phyloP scores from a whole-genome alignment of 2,888 invertebrate genomes.

The Listrodromus nycthemerus region DNA sequence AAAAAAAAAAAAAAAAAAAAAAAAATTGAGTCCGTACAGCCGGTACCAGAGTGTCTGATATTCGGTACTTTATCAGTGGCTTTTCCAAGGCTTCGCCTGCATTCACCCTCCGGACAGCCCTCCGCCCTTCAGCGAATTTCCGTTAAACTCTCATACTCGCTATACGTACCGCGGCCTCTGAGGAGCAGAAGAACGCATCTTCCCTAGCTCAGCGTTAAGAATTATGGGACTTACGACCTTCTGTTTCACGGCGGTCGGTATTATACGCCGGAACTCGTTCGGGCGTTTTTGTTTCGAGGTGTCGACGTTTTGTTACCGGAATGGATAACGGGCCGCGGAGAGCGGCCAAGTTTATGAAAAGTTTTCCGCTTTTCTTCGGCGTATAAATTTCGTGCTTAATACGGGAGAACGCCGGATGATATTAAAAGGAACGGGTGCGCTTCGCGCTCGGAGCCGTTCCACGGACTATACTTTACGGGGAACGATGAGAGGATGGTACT shows the following conservation, averaged over 20 bases:
- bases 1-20: background rate
- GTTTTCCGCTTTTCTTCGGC: constrained; percentile 74
- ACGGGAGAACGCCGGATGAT: constrained; percentile 72
- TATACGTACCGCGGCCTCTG: background rate
- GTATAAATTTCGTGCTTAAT: constrained; percentile 79
- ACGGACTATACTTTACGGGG: constrained; percentile 53
- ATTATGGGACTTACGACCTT: too few relatives aligned
- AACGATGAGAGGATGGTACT: constrained; percentile 63
- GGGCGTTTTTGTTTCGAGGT: constrained; percentile 58
- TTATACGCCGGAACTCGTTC: constrained; percentile 29
- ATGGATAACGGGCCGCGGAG: constrained; percentile 34
- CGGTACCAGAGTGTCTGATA: constrained; percentile 15
- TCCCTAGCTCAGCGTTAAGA: too few relatives aligned
- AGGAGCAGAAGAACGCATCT: too few relatives aligned
- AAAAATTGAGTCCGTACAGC: background rate
- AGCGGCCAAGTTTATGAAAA: constrained; percentile 75
- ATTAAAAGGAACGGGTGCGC: constrained; percentile 70
- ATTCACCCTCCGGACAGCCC: constrained; percentile 23
- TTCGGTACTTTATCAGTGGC: constrained; percentile 48
- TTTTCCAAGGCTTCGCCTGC: constrained; percentile 19
- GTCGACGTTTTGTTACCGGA: constrained; percentile 18
- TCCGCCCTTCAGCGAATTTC: constrained; percentile 2
- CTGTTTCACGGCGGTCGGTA: too few relatives aligned
- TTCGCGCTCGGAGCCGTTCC: constrained; percentile 56
- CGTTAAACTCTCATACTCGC: background rate